Conservation (phyloP, 2,888 invertebrate genomes). For the Aphrophora alni region DNA sequence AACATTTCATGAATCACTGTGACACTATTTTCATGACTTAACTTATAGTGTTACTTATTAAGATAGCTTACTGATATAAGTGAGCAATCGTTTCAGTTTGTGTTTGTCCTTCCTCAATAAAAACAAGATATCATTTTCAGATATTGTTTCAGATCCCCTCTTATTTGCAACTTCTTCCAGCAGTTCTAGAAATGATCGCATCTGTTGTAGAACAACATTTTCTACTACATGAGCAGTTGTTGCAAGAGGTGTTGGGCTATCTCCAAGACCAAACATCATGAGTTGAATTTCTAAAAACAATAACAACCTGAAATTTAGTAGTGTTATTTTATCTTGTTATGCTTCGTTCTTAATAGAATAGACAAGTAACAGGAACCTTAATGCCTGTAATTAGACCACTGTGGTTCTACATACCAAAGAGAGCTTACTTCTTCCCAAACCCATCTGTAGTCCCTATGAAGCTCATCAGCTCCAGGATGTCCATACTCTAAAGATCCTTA, state of each 20-base stretch:
- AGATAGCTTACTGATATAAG: constrained; percentile 66
- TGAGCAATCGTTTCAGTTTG: constrained; percentile 76
- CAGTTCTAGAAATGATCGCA: constrained; percentile 77
- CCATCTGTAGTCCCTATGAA: too few species aligned
- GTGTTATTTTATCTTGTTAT: too few species aligned
- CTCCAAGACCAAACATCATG: constrained; percentile 95
- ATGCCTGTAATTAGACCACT: too few species aligned
- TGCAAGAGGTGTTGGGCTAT: constrained; percentile 78
- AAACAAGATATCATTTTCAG: constrained; percentile 77
- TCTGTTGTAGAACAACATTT: constrained; percentile 81
- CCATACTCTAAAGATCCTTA: too few species aligned
- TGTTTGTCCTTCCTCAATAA: constrained; percentile 81
- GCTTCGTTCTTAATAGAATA: too few species aligned
- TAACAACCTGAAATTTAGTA: background rate
- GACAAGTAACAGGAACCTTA: too few species aligned
- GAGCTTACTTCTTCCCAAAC: too few species aligned
- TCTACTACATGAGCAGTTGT: constrained; percentile 87
- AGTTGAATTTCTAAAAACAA: constrained; percentile 76
- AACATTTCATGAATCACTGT: too few species aligned
- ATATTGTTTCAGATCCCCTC: constrained; percentile 64
- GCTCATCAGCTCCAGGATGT: too few species aligned
- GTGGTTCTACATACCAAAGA: too few species aligned
- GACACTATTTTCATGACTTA: too few species aligned
- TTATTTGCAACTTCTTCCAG: constrained; percentile 71
- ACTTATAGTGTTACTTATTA: too few species aligned